Conservation (phyloP, 2,888 invertebrate species). For the Pseudoips prasinana region DNA sequence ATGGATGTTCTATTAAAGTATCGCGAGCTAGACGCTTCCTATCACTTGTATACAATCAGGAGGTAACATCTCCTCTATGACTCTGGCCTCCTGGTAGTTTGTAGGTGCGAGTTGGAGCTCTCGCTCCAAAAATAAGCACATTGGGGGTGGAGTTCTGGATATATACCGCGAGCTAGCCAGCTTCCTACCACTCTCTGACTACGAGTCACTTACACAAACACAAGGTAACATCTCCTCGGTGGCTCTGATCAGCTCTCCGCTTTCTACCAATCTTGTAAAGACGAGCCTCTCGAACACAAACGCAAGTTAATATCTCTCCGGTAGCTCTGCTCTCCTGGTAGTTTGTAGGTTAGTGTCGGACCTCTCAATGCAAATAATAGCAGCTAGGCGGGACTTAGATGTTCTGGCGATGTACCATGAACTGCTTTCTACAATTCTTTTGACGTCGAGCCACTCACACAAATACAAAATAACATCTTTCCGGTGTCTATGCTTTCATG, state of each 20-base stretch:
- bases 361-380: too few species aligned
- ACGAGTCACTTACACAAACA: constrained; percentile 80
- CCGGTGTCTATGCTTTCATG: too few species aligned
- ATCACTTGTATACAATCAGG: too few species aligned
- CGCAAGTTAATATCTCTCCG: constrained; percentile 29
- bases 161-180: constrained; percentile 90
- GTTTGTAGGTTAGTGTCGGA: constrained; percentile 87
- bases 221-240: constrained; percentile 32
- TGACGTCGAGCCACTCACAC: constrained; percentile 86
- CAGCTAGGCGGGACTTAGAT: too few species aligned
- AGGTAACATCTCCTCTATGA: too few species aligned
- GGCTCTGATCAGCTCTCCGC: constrained; percentile 90
- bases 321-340: too few species aligned
- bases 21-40: too few species aligned
- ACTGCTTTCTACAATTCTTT: constrained; percentile 89
- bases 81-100: too few species aligned
- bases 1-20: too few species aligned
- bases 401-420: constrained; percentile 91
- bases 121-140: constrained; percentile 92
- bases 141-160: constrained; percentile 88
- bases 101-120: constrained; percentile 89
- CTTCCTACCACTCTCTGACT: constrained; percentile 90
- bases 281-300: constrained; percentile 77
- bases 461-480: constrained; percentile 28
- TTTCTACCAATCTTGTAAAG: constrained; percentile 89